Evolutionary conservation across 2,888 invertebrate species (phyloP).

Genomic region (Graphium colonna): DNA sequence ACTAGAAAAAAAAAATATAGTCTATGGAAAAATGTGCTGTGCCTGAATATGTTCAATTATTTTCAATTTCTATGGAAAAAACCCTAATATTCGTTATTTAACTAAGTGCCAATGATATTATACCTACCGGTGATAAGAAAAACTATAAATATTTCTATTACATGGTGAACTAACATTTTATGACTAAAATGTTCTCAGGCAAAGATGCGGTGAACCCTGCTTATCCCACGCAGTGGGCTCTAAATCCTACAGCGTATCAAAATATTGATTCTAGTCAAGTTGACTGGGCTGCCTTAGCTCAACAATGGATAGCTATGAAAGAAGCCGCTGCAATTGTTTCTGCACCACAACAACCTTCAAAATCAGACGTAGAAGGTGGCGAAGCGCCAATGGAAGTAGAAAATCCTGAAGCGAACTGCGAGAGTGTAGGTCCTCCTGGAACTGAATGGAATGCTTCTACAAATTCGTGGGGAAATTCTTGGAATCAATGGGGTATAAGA

Average conservation of each 20-base stretch:
- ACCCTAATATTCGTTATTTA: conserved; percentile 24
- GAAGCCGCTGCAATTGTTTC: conserved; percentile 83
- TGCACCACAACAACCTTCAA: conserved; percentile 81
- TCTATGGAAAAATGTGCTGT: conserved; percentile 26
- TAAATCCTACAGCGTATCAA: conserved; percentile 90
- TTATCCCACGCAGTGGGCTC: conserved; percentile 88
- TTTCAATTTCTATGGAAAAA: conserved; percentile 11
- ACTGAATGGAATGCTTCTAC: conserved; percentile 60
- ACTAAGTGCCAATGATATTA: conserved; percentile 27
- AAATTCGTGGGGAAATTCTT: conserved; percentile 62
- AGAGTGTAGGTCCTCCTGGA: conserved; percentile 49
- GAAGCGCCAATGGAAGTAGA: conserved; percentile 95
- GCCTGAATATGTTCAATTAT: conserved; percentile 10
- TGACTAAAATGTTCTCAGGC: conserved; percentile 76
- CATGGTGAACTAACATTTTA: conserved; percentile 26
- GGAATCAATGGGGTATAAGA: conserved; percentile 74
- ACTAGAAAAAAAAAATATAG: conserved; percentile 5
- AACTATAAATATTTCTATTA: conserved; percentile 15
- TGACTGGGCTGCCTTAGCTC: conserved; percentile 97
- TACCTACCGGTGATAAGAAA: conserved; percentile 24
- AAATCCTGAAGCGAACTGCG: conserved; percentile 80
- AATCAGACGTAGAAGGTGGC: conserved; percentile 83
- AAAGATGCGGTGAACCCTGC: conserved; percentile 82
- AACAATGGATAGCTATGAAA: conserved; percentile 99
- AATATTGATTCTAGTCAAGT: conserved; percentile 92